phyloP scores from a whole-genome alignment of 1,140 invertebrate species.

The Sitobion miscanthi region DNA sequence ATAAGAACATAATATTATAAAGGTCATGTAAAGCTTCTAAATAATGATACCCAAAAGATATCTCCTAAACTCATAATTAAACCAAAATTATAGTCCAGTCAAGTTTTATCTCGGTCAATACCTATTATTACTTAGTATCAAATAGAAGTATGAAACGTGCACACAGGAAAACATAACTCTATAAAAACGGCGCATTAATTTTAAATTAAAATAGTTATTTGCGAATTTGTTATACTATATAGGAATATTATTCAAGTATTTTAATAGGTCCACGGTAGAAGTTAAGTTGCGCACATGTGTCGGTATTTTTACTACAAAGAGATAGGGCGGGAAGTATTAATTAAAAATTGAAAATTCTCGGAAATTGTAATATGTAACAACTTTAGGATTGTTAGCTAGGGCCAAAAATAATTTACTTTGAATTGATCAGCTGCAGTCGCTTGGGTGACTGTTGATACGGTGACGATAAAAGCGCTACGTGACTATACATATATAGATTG shows the following conservation, averaged over 20 bases:
- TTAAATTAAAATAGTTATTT: constrained; percentile 2
- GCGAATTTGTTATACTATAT: neutral
- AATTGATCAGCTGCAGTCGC: neutral
- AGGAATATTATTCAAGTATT: no score
- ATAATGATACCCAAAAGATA: neutral
- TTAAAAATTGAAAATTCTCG: neutral
- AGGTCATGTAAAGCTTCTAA: neutral
- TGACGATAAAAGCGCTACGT: neutral
- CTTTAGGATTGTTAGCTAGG: neutral
- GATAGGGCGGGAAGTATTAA: neutral
- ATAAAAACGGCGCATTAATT: neutral
- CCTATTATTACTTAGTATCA: neutral
- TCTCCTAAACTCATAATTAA: neutral
- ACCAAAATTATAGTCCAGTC: neutral
- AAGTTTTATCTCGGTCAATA: neutral
- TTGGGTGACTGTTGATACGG: neutral
- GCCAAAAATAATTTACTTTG: neutral
- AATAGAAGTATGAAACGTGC: neutral
- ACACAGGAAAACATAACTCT: neutral
- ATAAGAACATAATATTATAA: neutral
- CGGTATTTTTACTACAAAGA: neutral
- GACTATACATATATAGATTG: neutral
- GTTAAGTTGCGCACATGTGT: neutral
- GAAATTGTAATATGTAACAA: neutral
- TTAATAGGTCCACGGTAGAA: neutral